These are phyloP conservation scores for Halictus quadricinctus DNA, from an alignment of 2,888 invertebrate genomes.

Conservation along the genomic window DNA sequence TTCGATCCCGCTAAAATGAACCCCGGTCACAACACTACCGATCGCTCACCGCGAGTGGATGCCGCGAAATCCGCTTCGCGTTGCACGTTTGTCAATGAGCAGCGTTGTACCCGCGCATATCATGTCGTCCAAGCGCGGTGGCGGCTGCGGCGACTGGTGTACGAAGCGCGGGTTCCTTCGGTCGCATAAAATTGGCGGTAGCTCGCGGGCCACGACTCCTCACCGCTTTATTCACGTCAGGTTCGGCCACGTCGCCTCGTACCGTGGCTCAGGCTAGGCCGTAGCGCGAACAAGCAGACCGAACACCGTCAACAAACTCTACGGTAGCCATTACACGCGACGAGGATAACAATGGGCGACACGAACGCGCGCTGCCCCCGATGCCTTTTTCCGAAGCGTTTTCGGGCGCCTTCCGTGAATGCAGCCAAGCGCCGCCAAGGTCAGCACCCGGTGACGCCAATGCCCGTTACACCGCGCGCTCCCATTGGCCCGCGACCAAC, in stretches of 20 bases:
- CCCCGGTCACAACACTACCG: conserved; percentile 33
- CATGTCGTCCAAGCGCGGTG: conserved; percentile 72
- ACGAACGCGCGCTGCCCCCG: conserved; percentile 74
- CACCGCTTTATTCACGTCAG: conserved; percentile 30
- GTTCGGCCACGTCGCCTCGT: conserved; percentile 54
- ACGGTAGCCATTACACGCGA: conserved; percentile 79
- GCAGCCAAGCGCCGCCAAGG: conserved; percentile 67
- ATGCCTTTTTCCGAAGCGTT: conserved; percentile 69
- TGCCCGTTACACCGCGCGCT: conserved; percentile 16
- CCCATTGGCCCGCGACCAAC: conserved; percentile 45
- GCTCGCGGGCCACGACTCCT: conserved; percentile 25
- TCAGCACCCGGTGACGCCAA: conserved; percentile 57
- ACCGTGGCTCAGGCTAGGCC: conserved; percentile 61
- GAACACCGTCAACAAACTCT: conserved; percentile 77
- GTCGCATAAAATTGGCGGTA: conserved; percentile 65
- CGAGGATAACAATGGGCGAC: conserved; percentile 80
- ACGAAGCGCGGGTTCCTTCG: conserved; percentile 63
- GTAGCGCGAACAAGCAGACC: conserved; percentile 67
- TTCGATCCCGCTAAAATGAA: conserved; percentile 46
- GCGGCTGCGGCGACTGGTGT: conserved; percentile 65
- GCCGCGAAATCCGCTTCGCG: conserved; percentile 42
- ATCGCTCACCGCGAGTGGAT: conserved; percentile 20
- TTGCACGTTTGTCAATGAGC: conserved; percentile 73
- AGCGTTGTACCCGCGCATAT: conserved; percentile 75
- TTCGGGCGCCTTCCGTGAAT: conserved; percentile 68